Evolutionary conservation across 2,888 invertebrate species (phyloP).

Genomic region (Phaonia tiefii): DNA sequence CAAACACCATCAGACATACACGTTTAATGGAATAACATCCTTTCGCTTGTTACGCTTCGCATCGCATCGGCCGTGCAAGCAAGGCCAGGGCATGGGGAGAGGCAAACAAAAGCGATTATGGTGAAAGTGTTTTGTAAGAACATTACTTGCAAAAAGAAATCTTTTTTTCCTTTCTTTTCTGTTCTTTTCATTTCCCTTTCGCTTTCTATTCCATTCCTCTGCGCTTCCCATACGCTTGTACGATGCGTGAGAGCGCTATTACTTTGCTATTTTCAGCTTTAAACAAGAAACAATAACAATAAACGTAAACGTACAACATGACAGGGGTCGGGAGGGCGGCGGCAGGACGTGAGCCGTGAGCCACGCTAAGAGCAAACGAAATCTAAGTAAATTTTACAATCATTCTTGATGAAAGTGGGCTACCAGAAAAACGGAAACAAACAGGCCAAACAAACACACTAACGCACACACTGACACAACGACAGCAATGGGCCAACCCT

Average conservation of each 20-base stretch:
- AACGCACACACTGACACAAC: neutral
- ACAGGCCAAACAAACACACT: slow-evolving; percentile 17
- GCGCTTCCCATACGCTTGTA: neutral
- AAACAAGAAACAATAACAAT: slow-evolving; percentile 33
- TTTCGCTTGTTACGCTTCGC: slow-evolving; percentile 16
- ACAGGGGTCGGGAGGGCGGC: neutral
- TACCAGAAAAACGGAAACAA: slow-evolving; percentile 16
- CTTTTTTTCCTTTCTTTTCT: slow-evolving; percentile 42
- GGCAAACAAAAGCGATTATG: slow-evolving; percentile 54
- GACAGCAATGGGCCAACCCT: slow-evolving; percentile 28
- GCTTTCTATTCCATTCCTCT: neutral
- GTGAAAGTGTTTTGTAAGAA: slow-evolving; percentile 59
- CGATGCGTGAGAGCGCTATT: slow-evolving; percentile 34
- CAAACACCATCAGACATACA: slow-evolving; percentile 40
- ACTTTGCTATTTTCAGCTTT: slow-evolving; percentile 52
- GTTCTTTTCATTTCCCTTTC: slow-evolving; percentile 20
- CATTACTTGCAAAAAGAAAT: slow-evolving; percentile 54
- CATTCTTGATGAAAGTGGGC: slow-evolving; percentile 43
- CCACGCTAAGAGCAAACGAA: slow-evolving; percentile 8
- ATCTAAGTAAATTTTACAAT: slow-evolving; percentile 46
- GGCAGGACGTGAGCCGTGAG: neutral
- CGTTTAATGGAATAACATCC: slow-evolving; percentile 36
- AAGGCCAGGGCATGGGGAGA: slow-evolving; percentile 18
- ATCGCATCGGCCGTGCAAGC: slow-evolving; percentile 8
- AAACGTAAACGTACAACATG: slow-evolving; percentile 25